A percentile compares a stretch with the other conserved stretches of the same genome.
phyloP scores from a whole-genome alignment of 1,140 invertebrate genomes.

The Nymphalis io region DNA sequence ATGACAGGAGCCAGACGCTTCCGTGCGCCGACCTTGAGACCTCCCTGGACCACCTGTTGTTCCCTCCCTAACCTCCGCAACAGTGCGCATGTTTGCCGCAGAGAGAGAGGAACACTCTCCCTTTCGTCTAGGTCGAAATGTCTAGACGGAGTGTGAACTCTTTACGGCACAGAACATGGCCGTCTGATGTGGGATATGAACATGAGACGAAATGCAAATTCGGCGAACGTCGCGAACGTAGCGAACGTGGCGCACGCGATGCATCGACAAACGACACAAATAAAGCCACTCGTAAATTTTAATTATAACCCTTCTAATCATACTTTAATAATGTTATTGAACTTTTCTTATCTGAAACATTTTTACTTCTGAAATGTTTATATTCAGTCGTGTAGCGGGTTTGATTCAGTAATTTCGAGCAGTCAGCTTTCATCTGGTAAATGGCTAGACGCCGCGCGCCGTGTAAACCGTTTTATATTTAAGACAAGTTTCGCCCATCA shows the following conservation, averaged over 20 bases:
- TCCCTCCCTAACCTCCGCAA: constrained; percentile 41
- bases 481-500: background rate
- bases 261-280: background rate
- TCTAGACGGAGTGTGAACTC: constrained; percentile 76
- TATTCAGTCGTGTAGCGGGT: too few relatives aligned
- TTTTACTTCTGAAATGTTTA: too few relatives aligned
- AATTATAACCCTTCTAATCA: background rate
- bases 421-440: background rate
- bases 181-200: constrained; percentile 39
- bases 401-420: too few relatives aligned
- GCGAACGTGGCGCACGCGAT: constrained; percentile 35
- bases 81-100: constrained; percentile 69
- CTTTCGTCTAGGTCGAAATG: constrained; percentile 72
- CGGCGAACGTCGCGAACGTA: constrained; percentile 24
- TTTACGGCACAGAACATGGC: constrained; percentile 48
- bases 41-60: constrained; percentile 62
- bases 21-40: constrained; percentile 73
- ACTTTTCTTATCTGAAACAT: too few relatives aligned
- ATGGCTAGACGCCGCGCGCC: background rate
- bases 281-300: background rate
- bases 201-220: constrained; percentile 24
- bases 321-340: background rate
- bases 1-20: constrained; percentile 69
- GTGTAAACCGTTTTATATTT: background rate
- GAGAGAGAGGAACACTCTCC: constrained; percentile 58